Evolutionary conservation across 2,797 vertebrate genomes (phyloP), one percentile per base, ranked within the genome.

Genomic region (Crotalus adamanteus): DNA sequence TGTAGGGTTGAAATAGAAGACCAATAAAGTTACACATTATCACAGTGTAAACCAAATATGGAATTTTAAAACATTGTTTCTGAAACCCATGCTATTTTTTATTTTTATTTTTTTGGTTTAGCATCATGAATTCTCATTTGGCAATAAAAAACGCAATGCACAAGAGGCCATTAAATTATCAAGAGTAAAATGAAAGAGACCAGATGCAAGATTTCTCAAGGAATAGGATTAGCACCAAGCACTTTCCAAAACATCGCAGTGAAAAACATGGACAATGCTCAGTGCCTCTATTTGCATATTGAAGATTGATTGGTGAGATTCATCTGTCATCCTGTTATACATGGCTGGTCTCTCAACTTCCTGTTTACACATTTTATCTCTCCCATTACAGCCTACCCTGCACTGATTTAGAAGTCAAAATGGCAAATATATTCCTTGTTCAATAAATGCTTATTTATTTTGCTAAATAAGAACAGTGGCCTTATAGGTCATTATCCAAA

Each of bases 1-100:
- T 73, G 91, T 55, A 86, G 0, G 2, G 0, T 86, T 55, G 6
- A 57, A n/a, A 63, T 31, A 2, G n/a, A 61, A 83, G 89, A 73
- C 86, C 2, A 59, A 91, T 11, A 94, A 92, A 94, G 94, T 93
- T n/a, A 9, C 0, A 9, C 0, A 13, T 93, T 87, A 28, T 78
- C 13, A 14, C 83, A 85, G 11, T 63, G 61, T 86, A 92, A 93
- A 92, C 56, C 18, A 73, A 93, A 86, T 83, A 55, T 88, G 18
- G 93, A 88, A 55, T 63, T 90, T 91, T 86, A 90, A 95, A 37
- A 9, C 25, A 85, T 11, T 1, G 47, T 87, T 83, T 4, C 59
- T 11, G 0, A 0, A 37, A 88, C 28, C 90, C 90, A 92, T 0
- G 73, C 47, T 86, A 86, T 92, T 91, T 78, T 56, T 90, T 7